Evolutionary conservation across 1,140 invertebrate species (phyloP).

Genomic region (Drosophila melanica): DNA sequence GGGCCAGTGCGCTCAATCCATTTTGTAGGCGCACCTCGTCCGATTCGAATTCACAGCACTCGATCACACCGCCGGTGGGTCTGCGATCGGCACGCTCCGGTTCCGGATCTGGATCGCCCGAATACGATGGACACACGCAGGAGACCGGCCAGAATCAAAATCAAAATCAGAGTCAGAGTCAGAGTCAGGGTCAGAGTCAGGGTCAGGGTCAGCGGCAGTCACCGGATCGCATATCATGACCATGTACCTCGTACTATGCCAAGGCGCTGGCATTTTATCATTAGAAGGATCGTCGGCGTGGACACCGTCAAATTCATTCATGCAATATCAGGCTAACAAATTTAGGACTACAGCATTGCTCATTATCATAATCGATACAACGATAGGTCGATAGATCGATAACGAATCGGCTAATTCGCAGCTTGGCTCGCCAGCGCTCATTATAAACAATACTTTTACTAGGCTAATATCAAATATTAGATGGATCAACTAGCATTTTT

Average conservation of each 20-base stretch:
- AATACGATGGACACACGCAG: constrained; percentile 18
- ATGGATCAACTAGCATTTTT: constrained; percentile 79
- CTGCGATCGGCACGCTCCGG: constrained; percentile 32
- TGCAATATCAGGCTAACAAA: constrained; percentile 48
- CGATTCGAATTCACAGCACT: constrained; percentile 79
- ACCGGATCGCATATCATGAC: constrained; percentile 82
- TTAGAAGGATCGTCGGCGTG: constrained; percentile 32
- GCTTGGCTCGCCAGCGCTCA: constrained; percentile 37
- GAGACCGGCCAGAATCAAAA: constrained; percentile 47
- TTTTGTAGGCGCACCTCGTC: constrained; percentile 81
- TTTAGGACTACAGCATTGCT: constrained; percentile 65
- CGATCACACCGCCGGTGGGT: constrained; percentile 69
- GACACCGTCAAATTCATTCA: constrained; percentile 22
- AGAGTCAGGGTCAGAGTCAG: constrained; percentile 46
- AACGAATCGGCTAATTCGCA: constrained; percentile 11
- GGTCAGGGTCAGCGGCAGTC: constrained; percentile 54
- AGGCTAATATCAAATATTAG: constrained; percentile 77
- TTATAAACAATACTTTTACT: constrained; percentile 59
- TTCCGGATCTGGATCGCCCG: constrained; percentile 57
- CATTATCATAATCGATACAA: constrained; percentile 32
- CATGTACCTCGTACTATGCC: constrained; percentile 79
- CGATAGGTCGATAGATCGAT: constrained; percentile 14
- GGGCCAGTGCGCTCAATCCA: constrained; percentile 71
- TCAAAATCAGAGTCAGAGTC: constrained; percentile 13
- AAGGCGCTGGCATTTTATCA: constrained; percentile 81